Conservation (phyloP, 2,888 invertebrate species). For the Anoplius nigerrimus region DNA sequence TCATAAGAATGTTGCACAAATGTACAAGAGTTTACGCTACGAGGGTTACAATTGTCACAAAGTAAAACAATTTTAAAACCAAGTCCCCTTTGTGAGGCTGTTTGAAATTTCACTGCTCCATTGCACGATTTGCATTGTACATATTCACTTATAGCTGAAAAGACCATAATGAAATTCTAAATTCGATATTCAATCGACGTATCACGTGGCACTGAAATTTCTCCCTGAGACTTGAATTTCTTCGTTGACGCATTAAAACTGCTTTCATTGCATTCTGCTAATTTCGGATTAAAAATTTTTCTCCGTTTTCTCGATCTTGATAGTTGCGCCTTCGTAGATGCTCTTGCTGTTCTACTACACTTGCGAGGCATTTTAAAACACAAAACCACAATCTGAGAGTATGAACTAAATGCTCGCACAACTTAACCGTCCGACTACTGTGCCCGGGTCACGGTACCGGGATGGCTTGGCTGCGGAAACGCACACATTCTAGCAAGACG, state of each 20-base stretch:
- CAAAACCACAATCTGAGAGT: no score
- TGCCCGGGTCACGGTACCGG: no score
- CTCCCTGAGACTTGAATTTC: constrained; percentile 42
- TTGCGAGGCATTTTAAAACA: no score
- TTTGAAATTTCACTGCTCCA: constrained; percentile 47
- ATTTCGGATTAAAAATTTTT: constrained; percentile 41
- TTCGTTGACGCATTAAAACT: constrained; percentile 49
- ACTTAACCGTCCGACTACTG: no score
- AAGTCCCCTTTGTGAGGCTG: constrained; percentile 48
- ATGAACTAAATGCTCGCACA: no score
- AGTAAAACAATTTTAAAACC: constrained; percentile 54
- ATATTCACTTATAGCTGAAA: constrained; percentile 40
- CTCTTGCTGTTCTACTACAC: no score
- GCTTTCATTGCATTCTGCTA: constrained; percentile 36
- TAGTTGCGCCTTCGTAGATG: no score
- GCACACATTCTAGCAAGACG: no score
- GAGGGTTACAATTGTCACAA: constrained; percentile 48
- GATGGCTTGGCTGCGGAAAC: no score
- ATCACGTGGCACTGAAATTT: constrained; percentile 41
- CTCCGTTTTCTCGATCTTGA: constrained; percentile 27
- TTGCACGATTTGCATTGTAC: constrained; percentile 44
- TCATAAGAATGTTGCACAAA: constrained; percentile 49
- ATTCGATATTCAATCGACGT: constrained; percentile 45
- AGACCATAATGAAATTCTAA: constrained; percentile 44
- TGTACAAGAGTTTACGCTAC: constrained; percentile 43